Conservation (phyloP, 2,113 vertebrate genomes). For the Spermophilus dauricus region DNA sequence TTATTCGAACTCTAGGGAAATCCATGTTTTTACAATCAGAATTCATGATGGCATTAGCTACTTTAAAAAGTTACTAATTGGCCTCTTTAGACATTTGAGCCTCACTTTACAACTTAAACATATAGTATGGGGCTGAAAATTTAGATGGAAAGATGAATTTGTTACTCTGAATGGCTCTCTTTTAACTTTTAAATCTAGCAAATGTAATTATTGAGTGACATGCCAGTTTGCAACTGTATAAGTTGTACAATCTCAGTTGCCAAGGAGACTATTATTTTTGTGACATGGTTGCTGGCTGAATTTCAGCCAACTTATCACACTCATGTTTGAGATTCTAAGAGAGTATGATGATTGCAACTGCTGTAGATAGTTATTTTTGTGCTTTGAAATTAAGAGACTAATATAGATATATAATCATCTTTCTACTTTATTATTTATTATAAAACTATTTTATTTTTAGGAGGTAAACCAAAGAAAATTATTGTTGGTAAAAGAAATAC, state of each 20-base stretch:
- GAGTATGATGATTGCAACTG: neutral
- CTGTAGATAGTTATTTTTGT: neutral
- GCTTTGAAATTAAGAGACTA: neutral
- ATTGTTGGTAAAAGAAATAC: neutral
- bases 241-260: neutral
- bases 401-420: neutral
- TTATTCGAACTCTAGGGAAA: neutral
- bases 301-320: neutral
- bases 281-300: neutral
- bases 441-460: neutral
- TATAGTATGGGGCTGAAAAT: neutral
- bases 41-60: neutral
- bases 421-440: neutral
- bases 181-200: conserved; percentile 17
- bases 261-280: neutral
- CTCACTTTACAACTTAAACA: neutral
- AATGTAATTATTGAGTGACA: neutral
- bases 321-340: neutral
- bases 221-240: neutral
- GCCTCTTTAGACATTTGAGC: no score
- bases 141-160: neutral
- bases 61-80: neutral
- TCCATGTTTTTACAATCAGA: neutral
- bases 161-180: neutral
- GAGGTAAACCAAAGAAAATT: neutral